Base-by-base conservation (phyloP, 1,140 invertebrate genomes). In the Drosophila insularis region DNA sequence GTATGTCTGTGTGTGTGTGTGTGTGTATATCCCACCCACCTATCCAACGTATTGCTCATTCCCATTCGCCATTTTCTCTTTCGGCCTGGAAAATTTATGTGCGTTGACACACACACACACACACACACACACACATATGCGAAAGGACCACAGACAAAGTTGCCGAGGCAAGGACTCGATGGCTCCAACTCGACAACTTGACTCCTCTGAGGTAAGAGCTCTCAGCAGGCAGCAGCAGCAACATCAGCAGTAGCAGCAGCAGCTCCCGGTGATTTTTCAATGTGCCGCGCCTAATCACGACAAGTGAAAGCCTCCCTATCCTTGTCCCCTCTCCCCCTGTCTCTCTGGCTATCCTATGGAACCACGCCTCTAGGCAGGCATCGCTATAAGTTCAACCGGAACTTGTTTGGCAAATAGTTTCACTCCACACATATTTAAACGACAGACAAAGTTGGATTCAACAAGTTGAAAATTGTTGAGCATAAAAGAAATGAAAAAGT, bases 81-180 rank as follows among this genome's bases (percentile, higher is more conserved):
- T 62, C 19, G 60, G 43, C 11, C 27, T 61, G 58, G 60, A 55
- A 85, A 86, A 78, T 86, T 66, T 84, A 84, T 86, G 66, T 55
- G 43, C 69, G 77, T 86, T 85, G 81, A 84, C 77, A 50, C 17
- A 50, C 17, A 50, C 17, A 50, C 43, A 50, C 43, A 43, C 14
- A 17, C 40, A 43, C 40, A 50, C 8, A 50, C 17, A 19, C 17
- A 21, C 19, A 17, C 43, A 19, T 19, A 84, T 77, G 73, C 67
- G 69, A 27, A 65, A 76, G 65, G 37, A 43, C 63, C 23, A 27
- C 27, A 58, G 55, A 66, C 55, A 58, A 58, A 58, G 55, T 58
- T 58, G 55, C 55, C 55, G 17, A 35, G 55, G 32, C 55, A 58
- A 58, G 55, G 31, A 35, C 55, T 35, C 23, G 1, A 21, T 50